Base-by-base conservation (phyloP, 1,140 invertebrate species). In the Pseudobourletiella spinata region DNA sequence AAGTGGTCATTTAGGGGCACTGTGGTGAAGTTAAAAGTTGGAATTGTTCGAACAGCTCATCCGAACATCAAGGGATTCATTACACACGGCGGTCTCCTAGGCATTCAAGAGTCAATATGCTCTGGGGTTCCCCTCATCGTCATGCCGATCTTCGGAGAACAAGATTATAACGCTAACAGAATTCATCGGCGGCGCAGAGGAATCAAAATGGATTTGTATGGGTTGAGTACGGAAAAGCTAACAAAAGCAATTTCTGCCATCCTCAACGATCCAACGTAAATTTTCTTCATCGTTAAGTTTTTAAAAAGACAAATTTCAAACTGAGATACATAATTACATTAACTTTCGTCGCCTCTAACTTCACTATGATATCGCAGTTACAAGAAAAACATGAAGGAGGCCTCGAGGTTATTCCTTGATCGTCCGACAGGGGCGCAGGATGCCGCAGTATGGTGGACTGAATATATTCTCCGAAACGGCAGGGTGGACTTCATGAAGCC, bases 61-160 rank as follows among this genome's bases (percentile, higher is more conserved):
- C 64, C 59, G n/a, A 68, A 68, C n/a, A 63, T 63, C 3, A 32
- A 43, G 26, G 63, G n/a, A 3, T 68, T 68, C 39, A 48, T 68
- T 2, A 35, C 60, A 28, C 67, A 68, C 28, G 67, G 67, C 28
- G 67, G 67, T 15, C 25, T 62, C 18, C 42, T 68, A 8, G 61
- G 63, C 4, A 51, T 44, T 24, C 64, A 65, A 56, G 64, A 65
- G 44, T 43, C 64, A 3, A 24, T 65, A 22, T 65, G 52, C 43
- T 43, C 59, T 20, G 59, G 1, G 15, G 64, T 65, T 1, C 64
- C 64, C 3, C 39, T 61, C 8, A 57, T 65, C 16, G 43, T 59
- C 15, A 35, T 63, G 3, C 57, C 65, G 14, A 50, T 63, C 16
- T 63, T 67, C n/a, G 65, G 57, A 0, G 65, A 67, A 28, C 65